These are phyloP conservation scores for Orchestia grillus DNA, from an alignment of 1,140 invertebrate genomes.

Conservation along the genomic window DNA sequence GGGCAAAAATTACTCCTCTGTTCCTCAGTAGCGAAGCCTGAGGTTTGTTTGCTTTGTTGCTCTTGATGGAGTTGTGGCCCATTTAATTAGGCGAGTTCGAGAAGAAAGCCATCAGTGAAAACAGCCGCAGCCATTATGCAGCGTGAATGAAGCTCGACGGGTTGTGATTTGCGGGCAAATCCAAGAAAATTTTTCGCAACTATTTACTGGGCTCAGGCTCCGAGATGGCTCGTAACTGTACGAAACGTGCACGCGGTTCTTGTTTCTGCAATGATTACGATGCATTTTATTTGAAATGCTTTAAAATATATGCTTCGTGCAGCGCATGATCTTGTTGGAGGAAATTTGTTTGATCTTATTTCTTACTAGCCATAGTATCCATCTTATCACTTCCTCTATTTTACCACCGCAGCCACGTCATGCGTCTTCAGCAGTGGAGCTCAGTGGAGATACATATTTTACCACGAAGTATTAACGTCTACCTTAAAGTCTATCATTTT, in stretches of 20 bases:
- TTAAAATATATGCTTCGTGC: background rate
- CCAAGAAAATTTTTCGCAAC: background rate
- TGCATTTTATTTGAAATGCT: background rate
- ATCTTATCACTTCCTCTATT: too few relatives aligned
- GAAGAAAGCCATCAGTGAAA: background rate
- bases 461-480: too few relatives aligned
- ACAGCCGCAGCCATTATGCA: background rate
- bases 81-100: background rate
- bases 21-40: background rate
- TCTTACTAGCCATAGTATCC: too few relatives aligned
- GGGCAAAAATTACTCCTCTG: background rate
- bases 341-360: too few relatives aligned
- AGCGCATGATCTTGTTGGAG: too few relatives aligned
- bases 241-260: background rate
- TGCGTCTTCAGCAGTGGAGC: too few relatives aligned
- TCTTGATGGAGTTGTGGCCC: background rate
- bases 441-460: too few relatives aligned
- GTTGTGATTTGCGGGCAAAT: background rate
- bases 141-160: background rate
- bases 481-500: too few relatives aligned
- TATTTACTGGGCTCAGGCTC: background rate
- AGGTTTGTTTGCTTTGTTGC: constrained; percentile 1
- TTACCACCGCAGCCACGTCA: too few relatives aligned
- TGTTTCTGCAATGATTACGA: background rate
- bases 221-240: background rate